A percentile compares a stretch with the other conserved stretches of the same genome.
phyloP scores from a whole-genome alignment of 2,888 invertebrate species.

The Anaspis maculata region DNA sequence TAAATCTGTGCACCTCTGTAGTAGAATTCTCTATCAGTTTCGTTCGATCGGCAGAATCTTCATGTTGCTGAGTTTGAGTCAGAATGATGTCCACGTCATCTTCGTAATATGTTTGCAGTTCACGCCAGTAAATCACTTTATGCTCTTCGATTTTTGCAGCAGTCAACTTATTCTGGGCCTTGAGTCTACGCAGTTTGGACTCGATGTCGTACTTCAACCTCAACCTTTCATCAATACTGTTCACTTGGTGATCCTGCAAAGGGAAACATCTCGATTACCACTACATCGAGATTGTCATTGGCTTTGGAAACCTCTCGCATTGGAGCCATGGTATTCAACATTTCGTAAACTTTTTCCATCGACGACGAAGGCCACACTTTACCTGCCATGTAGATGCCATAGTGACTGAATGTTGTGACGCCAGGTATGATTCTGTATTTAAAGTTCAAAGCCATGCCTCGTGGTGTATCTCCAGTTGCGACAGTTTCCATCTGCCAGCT shows the following conservation, averaged over 20 bases:
- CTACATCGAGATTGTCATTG: no score
- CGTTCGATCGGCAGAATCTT: neutral
- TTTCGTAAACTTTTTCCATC: conserved; percentile 46
- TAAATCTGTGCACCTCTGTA: conserved; percentile 4
- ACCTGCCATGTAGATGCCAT: conserved; percentile 58
- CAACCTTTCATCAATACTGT: conserved; percentile 16
- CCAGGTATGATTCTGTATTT: conserved; percentile 56
- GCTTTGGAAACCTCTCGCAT: no score
- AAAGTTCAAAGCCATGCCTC: conserved; percentile 47
- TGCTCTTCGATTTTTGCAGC: conserved; percentile 26
- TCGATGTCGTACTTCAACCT: conserved; percentile 33
- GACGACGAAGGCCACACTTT: conserved; percentile 53
- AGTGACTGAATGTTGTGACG: conserved; percentile 50
- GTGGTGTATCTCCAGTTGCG: conserved; percentile 26
- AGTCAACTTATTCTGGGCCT: no score
- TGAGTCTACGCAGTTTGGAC: conserved; percentile 23
- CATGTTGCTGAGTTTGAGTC: neutral
- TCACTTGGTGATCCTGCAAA: conserved; percentile 19
- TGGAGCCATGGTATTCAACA: conserved; percentile 28
- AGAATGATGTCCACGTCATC: no score
- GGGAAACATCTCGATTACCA: neutral
- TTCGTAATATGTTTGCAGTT: no score
- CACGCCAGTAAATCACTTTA: conserved; percentile 21
- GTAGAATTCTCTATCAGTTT: neutral
- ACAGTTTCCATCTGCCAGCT: conserved; percentile 47